Base-by-base conservation (phyloP, 2,113 vertebrate genomes). In the Synodontis membranacea region DNA sequence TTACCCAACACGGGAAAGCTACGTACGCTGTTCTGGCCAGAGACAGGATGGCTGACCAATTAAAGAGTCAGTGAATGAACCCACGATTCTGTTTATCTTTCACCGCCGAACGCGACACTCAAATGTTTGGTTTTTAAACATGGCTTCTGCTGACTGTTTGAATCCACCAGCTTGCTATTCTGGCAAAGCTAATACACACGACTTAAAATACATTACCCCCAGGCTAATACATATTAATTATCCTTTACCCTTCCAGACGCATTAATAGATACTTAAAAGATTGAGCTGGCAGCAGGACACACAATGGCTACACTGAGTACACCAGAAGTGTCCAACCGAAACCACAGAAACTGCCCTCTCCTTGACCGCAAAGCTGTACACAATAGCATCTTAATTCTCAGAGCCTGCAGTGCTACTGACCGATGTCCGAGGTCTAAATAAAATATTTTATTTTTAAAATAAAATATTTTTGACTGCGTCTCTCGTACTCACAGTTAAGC, bases 1-100 rank as follows among this genome's bases (percentile, higher is more conserved):
- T 48, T 60, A 75, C 5, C 28, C 42, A 76, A 85, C 80, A 82
- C 28, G 72, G 15, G 52, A 81, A 34, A 54, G 68, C 58, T 56
- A n/a, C 28, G 48, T 56, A n/a, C 28, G 48, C 15, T 72, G 2
- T 31, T 50, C 21, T 56, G n/a, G 15, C 28, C 62, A 70, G 42
- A 10, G 3, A 34, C 46, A 42, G n/a, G 19, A 46, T 31, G 56
- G 52, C 28, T 37, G 52, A 72, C 66, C 52, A 60, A 44, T 75
- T 42, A 84, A 84, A 44, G 31, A 37, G 48, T 84, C n/a, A 70
- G 3, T 70, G 44, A 83, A 83, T 37, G 46, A 68, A 83, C 62
- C 64, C 83, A 60, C 21, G 42, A 12, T 37, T 66, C 60, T 82
- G 62, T 44, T 86, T 70, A 46, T 46, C 23, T 75, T 48, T 75